Evolutionary conservation across 2,113 vertebrate species (phyloP).

Genomic region (Sorex araneus): DNA sequence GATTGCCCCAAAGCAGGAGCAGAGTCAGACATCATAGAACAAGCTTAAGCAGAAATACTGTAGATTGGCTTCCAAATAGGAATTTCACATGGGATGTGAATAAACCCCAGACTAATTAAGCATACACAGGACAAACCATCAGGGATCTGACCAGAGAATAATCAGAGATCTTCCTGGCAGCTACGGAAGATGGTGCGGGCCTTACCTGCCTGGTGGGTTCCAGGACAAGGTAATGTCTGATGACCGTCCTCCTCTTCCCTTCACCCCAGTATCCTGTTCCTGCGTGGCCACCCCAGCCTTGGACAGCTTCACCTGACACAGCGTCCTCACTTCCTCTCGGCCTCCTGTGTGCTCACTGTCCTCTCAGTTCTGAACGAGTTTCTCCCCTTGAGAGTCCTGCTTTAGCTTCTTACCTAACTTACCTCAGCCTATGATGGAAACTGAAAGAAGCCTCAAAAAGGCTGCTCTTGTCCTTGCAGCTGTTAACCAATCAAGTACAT

Average conservation of each 20-base stretch:
- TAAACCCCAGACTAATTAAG: background rate
- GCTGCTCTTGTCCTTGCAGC: conserved; percentile 88
- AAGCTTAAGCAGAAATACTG: background rate
- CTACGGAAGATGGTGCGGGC: background rate
- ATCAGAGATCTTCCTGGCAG: background rate
- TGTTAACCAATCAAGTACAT: conserved; percentile 91
- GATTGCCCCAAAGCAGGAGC: no score
- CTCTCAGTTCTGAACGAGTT: background rate
- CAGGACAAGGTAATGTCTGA: no score
- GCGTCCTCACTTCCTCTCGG: background rate
- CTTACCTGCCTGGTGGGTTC: no score
- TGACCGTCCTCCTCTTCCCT: background rate
- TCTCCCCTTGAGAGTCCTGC: no score
- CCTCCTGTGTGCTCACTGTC: background rate
- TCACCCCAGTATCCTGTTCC: background rate
- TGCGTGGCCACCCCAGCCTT: background rate
- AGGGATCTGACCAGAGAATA: background rate
- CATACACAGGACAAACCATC: background rate
- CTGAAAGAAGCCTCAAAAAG: no score
- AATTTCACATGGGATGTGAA: background rate
- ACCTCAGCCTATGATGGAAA: no score
- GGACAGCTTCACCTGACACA: background rate
- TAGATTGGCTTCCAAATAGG: background rate
- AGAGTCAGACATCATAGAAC: no score
- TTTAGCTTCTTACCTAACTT: no score